Percentiles rank a stretch among this genome's conserved stretches.
Evolutionary conservation across 2,797 vertebrate genomes (phyloP).

Genomic region (Peromyscus melanophrys): DNA sequence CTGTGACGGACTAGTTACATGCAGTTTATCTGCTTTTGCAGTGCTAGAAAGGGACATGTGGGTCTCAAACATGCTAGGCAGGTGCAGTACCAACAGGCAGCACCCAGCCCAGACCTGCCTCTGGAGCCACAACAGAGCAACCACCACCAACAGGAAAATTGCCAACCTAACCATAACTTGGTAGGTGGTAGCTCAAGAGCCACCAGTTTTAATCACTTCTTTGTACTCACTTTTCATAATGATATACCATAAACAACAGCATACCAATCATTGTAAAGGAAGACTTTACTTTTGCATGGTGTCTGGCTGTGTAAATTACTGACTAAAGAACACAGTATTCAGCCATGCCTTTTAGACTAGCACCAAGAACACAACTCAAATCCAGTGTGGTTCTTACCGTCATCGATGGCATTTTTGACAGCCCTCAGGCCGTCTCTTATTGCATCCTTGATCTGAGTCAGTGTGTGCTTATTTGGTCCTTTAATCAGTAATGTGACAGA

Average conservation of each 20-base stretch:
- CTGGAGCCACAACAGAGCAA: background rate
- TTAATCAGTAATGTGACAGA: slow-evolving; percentile 95
- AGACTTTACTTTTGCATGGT: slow-evolving; percentile 88
- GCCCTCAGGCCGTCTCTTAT: slow-evolving; percentile 96
- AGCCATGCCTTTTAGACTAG: slow-evolving; percentile 83
- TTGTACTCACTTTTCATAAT: slow-evolving; percentile 66
- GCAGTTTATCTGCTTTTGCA: background rate
- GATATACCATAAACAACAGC: background rate
- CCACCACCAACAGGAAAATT: background rate
- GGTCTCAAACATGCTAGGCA: background rate
- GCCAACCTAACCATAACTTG: slow-evolving; percentile 20
- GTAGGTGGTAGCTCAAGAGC: background rate
- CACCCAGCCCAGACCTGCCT: background rate
- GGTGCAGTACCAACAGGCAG: no score
- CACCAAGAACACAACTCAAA: background rate
- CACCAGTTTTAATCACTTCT: background rate
- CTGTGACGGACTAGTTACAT: background rate
- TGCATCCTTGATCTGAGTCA: slow-evolving; percentile 98
- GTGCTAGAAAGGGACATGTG: background rate
- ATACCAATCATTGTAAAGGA: slow-evolving; percentile 75
- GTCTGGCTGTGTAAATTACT: slow-evolving; percentile 89
- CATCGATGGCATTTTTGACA: slow-evolving; percentile 98
- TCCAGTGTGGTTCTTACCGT: slow-evolving; percentile 90
- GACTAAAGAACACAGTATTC: slow-evolving; percentile 89
- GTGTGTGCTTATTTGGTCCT: slow-evolving; percentile 98